Evolutionary conservation across 1,140 invertebrate species (phyloP).

Genomic region (Vanessa atalanta): DNA sequence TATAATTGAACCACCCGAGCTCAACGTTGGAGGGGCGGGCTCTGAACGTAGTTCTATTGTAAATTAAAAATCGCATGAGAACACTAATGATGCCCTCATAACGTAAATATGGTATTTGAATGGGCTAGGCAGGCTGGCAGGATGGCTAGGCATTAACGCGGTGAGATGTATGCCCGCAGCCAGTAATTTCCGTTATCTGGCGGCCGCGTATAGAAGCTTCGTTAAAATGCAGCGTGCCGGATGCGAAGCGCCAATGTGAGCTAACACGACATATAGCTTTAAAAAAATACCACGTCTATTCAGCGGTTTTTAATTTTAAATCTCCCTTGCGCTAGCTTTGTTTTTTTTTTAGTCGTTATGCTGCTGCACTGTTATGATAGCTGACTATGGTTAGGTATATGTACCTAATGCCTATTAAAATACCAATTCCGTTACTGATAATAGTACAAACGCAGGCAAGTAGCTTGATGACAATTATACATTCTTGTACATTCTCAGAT

Average conservation of each 20-base stretch:
- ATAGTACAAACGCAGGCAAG: background rate
- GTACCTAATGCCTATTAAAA: background rate
- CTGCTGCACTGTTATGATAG: constrained; percentile 12
- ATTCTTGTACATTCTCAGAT: too few relatives aligned
- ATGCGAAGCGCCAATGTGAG: constrained; percentile 60
- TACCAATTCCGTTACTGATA: background rate
- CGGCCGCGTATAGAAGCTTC: constrained; percentile 53
- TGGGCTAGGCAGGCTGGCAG: constrained; percentile 30
- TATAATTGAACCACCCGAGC: constrained; percentile 6
- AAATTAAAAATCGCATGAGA: constrained; percentile 40
- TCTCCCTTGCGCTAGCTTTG: constrained; percentile 49
- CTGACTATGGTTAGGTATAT: constrained; percentile 2
- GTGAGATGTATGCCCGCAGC: constrained; percentile 54
- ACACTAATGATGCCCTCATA: constrained; percentile 46
- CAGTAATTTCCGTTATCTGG: constrained; percentile 70
- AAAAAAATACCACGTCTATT: constrained; percentile 62
- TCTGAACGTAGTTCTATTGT: constrained; percentile 25
- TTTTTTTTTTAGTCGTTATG: constrained; percentile 37
- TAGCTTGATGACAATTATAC: too few relatives aligned
- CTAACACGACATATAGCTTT: constrained; percentile 57
- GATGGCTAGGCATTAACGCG: constrained; percentile 43
- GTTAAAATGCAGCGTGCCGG: constrained; percentile 65
- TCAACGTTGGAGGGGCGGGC: constrained; percentile 2
- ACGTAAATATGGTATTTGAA: constrained; percentile 53
- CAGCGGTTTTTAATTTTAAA: constrained; percentile 69